phyloP scores from a whole-genome alignment of 1,140 invertebrate species.

The Anthonomus grandis region DNA sequence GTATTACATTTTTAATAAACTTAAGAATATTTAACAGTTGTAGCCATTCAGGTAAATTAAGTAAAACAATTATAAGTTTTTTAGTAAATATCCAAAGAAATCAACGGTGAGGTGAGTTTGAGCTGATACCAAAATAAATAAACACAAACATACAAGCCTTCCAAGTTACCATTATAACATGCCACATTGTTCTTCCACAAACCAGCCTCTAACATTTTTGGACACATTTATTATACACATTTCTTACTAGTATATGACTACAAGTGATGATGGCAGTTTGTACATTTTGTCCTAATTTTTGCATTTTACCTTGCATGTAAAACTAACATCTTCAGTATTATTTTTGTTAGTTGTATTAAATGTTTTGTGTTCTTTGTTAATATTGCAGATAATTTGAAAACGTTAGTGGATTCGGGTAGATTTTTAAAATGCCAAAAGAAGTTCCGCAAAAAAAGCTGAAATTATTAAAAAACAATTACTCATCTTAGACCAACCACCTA shows the following conservation, averaged over 20 bases:
- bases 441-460: too few species aligned
- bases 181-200: background rate
- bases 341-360: background rate
- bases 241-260: slow-evolving; percentile 49
- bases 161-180: slow-evolving; percentile 23
- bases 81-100: background rate
- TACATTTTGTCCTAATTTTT: slow-evolving; percentile 14
- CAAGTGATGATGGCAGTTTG: slow-evolving; percentile 41
- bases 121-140: slow-evolving; percentile 15
- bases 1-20: too few species aligned
- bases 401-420: too few species aligned
- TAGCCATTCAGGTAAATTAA: too few species aligned
- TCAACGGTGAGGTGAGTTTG: slow-evolving; percentile 33
- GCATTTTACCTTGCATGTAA: slow-evolving; percentile 9
- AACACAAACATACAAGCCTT: slow-evolving; percentile 19
- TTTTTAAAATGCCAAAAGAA: too few species aligned
- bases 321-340: background rate
- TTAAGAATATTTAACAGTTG: too few species aligned
- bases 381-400: too few species aligned
- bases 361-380: slow-evolving; percentile 15
- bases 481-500: too few species aligned
- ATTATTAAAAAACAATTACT: too few species aligned
- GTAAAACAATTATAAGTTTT: too few species aligned
- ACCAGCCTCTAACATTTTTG: slow-evolving; percentile 26
- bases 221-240: slow-evolving; percentile 17